Percentiles rank a stretch among this genome's conserved stretches.
Conservation (phyloP, 2,797 vertebrate species). For the Mallotus villosus region DNA sequence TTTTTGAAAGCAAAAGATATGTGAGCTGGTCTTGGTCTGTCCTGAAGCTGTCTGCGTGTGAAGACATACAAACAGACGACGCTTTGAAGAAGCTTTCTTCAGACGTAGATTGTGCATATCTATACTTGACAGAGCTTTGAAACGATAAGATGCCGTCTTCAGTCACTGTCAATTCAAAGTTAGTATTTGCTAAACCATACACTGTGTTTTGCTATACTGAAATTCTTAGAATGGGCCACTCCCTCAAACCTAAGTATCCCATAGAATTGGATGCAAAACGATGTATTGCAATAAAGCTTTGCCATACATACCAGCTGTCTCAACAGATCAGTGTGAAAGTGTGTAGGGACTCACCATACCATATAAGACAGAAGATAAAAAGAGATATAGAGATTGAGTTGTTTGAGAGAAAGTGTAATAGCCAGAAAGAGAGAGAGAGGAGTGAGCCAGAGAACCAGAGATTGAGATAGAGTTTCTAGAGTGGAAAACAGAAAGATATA, state of each 20-base stretch:
- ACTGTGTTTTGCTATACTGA: not conserved
- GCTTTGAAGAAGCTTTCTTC: slow-evolving; percentile 9
- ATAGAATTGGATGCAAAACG: not conserved
- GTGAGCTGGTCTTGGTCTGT: slow-evolving; percentile 10
- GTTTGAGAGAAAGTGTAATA: slow-evolving; percentile 28
- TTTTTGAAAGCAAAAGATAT: slow-evolving; percentile 35
- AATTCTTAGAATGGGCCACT: not conserved
- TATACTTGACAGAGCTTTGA: slow-evolving; percentile 19
- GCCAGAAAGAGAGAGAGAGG: not conserved
- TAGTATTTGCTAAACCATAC: not conserved
- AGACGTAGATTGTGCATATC: slow-evolving; percentile 25
- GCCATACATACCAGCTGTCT: not conserved
- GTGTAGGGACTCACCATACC: slow-evolving; percentile 33
- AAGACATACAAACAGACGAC: slow-evolving; percentile 17
- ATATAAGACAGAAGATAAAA: slow-evolving; percentile 8
- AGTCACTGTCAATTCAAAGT: not conserved
- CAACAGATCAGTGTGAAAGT: slow-evolving; percentile 23
- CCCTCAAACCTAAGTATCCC: not conserved
- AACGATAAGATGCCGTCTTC: slow-evolving; percentile 10
- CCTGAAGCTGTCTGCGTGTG: not conserved
- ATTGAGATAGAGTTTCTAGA: slow-evolving; percentile 3
- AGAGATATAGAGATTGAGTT: slow-evolving; percentile 42
- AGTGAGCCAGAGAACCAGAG: slow-evolving; percentile 3
- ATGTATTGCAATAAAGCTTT: slow-evolving; percentile 1
- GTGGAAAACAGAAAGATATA: slow-evolving; percentile 20